Evolutionary conservation across 2,888 invertebrate species (phyloP).

Genomic region (Sericinus montela): DNA sequence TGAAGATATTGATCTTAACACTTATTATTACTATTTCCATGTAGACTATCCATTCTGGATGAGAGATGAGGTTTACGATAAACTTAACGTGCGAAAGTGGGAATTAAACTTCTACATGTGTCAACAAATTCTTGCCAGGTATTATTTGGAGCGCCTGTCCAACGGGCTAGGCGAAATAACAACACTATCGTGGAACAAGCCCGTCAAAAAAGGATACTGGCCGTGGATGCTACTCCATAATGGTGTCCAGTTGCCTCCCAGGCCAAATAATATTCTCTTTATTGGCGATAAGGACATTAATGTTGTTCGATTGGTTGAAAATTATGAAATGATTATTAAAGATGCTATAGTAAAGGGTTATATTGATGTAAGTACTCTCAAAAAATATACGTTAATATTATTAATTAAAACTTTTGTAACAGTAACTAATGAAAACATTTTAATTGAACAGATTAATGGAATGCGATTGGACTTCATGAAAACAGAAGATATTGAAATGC

Average conservation of each 20-base stretch:
- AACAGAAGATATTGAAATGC: constrained; percentile 70
- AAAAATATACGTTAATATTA: not conserved
- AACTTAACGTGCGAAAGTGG: constrained; percentile 60
- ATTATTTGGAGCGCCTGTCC: constrained; percentile 74
- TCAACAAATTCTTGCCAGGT: constrained; percentile 83
- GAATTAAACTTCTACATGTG: constrained; percentile 80
- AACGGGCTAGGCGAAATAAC: constrained; percentile 65
- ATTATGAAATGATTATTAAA: constrained; percentile 75
- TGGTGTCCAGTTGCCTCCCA: constrained; percentile 74
- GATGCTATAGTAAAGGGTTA: constrained; percentile 79
- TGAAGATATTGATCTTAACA: constrained; percentile 82
- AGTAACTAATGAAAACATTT: too few species aligned
- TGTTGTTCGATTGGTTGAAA: constrained; percentile 51
- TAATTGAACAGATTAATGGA: constrained; percentile 51
- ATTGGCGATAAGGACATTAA: constrained; percentile 46
- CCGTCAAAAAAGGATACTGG: constrained; percentile 74
- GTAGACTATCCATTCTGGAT: constrained; percentile 82
- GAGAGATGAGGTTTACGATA: constrained; percentile 60
- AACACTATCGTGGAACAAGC: constrained; percentile 65
- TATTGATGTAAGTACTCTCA: constrained; percentile 57
- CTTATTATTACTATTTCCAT: constrained; percentile 81
- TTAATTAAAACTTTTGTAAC: constrained; percentile 79
- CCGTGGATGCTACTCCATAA: constrained; percentile 77
- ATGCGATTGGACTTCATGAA: constrained; percentile 54
- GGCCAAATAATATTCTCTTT: constrained; percentile 63